phyloP scores from a whole-genome alignment of 2,888 invertebrate species.

The Apodemia hepburni region DNA sequence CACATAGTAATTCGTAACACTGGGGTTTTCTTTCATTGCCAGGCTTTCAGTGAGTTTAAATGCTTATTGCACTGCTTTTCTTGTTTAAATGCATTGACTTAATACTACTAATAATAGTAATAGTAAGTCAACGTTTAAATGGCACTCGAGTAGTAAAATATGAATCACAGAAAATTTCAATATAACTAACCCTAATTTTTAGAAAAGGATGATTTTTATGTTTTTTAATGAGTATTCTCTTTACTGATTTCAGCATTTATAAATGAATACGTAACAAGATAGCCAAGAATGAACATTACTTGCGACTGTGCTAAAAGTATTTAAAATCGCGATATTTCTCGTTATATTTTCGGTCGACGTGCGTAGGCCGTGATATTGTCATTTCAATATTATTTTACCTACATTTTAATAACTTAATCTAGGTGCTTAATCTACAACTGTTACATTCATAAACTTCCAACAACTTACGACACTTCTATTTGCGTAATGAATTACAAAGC shows the following conservation, averaged over 20 bases:
- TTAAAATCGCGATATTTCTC: slow-evolving; percentile 27
- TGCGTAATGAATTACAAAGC: background rate
- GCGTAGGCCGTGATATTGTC: slow-evolving; percentile 65
- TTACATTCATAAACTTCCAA: background rate
- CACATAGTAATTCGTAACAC: no score
- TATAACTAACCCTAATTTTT: no score
- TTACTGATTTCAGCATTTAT: no score
- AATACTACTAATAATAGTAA: no score
- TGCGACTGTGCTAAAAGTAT: slow-evolving; percentile 10
- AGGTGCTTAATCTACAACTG: slow-evolving; percentile 12
- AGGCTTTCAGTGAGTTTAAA: no score
- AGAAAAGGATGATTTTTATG: no score
- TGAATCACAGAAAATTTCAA: no score
- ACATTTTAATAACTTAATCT: slow-evolving; percentile 29
- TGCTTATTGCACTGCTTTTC: background rate
- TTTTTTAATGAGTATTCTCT: no score
- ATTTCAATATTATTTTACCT: slow-evolving; percentile 27
- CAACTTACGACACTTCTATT: background rate
- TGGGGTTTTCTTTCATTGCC: no score
- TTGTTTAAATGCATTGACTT: background rate
- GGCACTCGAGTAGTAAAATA: background rate
- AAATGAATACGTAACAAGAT: background rate
- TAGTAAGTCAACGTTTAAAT: no score
- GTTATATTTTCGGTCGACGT: slow-evolving; percentile 26
- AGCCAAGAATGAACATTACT: slow-evolving; percentile 1